Evolutionary conservation across 2,888 invertebrate species (phyloP).

Genomic region (Folsomia candida): DNA sequence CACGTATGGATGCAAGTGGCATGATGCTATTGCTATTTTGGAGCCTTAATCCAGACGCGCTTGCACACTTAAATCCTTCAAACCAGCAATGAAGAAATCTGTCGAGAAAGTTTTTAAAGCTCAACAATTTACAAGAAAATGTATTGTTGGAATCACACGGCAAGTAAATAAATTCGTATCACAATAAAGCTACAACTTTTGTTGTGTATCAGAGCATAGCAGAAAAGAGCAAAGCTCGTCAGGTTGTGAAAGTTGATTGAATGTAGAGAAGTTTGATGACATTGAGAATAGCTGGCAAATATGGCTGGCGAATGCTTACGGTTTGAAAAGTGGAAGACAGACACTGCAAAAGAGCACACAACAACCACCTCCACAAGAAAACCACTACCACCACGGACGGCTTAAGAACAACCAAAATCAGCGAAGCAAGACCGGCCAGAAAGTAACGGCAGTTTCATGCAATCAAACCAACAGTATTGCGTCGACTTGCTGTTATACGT

Average conservation of each 20-base stretch:
- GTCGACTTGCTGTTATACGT: no score
- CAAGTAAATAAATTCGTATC: background rate
- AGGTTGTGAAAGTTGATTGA: background rate
- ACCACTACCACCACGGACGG: background rate
- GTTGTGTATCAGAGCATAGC: background rate
- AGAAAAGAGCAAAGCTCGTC: background rate
- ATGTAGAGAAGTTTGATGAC: background rate
- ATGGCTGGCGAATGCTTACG: background rate
- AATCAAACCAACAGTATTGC: background rate
- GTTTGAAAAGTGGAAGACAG: background rate
- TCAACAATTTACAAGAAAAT: background rate
- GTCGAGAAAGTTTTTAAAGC: background rate
- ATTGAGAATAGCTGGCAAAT: background rate
- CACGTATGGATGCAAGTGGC: background rate
- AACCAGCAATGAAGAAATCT: background rate
- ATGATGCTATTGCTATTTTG: background rate
- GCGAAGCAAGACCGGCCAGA: background rate
- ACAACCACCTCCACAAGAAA: background rate
- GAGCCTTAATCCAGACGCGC: background rate
- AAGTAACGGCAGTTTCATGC: background rate
- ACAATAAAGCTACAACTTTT: background rate
- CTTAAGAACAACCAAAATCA: background rate
- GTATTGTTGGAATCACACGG: background rate
- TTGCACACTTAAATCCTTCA: background rate
- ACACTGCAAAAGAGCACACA: background rate